Percentiles rank a stretch among this genome's conserved stretches.
phyloP scores from a whole-genome alignment of 2,113 vertebrate species.

The Malurus melanocephalus region DNA sequence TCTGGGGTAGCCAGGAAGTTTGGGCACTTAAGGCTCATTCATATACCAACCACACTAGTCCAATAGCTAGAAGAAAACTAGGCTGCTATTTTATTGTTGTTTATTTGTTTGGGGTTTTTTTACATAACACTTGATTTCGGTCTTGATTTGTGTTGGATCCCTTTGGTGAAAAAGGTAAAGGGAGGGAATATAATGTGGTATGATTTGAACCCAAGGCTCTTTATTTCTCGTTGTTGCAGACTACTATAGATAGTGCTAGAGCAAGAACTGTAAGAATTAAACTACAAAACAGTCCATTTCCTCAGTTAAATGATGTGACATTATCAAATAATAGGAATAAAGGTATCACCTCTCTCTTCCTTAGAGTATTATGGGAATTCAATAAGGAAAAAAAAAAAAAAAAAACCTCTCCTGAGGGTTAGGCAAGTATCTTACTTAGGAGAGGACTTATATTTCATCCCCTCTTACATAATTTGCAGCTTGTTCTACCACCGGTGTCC shows the following conservation, averaged over 20 bases:
- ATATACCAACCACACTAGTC: background rate
- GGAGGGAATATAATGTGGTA: background rate
- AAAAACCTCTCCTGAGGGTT: background rate
- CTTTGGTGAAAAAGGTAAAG: background rate
- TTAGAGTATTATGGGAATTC: background rate
- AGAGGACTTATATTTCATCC: background rate
- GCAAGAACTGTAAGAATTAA: background rate
- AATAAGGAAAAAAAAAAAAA: background rate
- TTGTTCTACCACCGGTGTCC: background rate
- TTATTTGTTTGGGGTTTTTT: fast-evolving
- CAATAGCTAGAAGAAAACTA: background rate
- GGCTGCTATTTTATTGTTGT: background rate
- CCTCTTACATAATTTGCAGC: background rate
- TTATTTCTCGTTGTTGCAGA: background rate
- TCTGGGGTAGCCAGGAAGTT: background rate
- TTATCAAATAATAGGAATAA: background rate
- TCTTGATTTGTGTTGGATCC: background rate
- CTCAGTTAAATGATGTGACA: background rate
- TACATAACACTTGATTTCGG: background rate
- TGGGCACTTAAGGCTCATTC: background rate
- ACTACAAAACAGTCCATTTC: background rate
- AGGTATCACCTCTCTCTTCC: background rate
- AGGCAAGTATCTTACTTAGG: background rate
- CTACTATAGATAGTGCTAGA: background rate
- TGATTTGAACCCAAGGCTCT: background rate